Evolutionary conservation across 2,113 vertebrate genomes (phyloP), one percentile per base, ranked within the genome.

Genomic region (Pangasianodon hypophthalmus): DNA sequence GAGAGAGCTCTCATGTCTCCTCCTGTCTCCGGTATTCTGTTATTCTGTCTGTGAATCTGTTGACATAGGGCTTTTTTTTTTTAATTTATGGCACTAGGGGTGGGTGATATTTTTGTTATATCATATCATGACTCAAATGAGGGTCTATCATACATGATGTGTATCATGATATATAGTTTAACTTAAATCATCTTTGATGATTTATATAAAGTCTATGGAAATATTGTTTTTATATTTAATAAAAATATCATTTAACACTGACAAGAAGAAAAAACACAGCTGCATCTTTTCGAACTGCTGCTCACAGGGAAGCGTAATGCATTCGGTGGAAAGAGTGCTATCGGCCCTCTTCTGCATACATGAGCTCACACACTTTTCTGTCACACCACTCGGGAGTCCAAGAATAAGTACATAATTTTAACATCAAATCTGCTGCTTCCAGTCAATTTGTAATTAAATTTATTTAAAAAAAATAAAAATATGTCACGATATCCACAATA

Each of bases 1-100:
- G 93, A 91, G 94, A 73, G 90, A 13, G 84, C n/a, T 64, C 58
- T 77, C 26, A 85, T 71, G 13, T n/a, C 19, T n/a, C 46, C 21
- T 44, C 44, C n/a, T 86, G 62, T 48, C 32, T n/a, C 26, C 18
- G 37, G 0, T 9, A 32, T 50, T 71, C 56, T 26, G 13, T 52
- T 64, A 5, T 56, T 84, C 54, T 73, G 37, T 46, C 41, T 67
- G 44, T 50, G 37, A 37, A 37, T 37, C 37, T 37, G 1, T 50
- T 79, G 75, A 8, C 44, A 21, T 26, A 67, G 64, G 3, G 9
- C 62, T 13, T 46, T 46, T 46, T 46, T 46, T 46, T 46, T 46
- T 4, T 18, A 56, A 56, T 3, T 56, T 16, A 7, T 60, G 5
- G 5, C 58, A 24, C 19, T 60, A 60, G 21, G 52, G 52, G 52